Percentiles rank a stretch among this genome's conserved stretches.
These are phyloP conservation scores for Dinomys branickii DNA, from an alignment of 2,113 vertebrate genomes.

Conservation along the genomic window DNA sequence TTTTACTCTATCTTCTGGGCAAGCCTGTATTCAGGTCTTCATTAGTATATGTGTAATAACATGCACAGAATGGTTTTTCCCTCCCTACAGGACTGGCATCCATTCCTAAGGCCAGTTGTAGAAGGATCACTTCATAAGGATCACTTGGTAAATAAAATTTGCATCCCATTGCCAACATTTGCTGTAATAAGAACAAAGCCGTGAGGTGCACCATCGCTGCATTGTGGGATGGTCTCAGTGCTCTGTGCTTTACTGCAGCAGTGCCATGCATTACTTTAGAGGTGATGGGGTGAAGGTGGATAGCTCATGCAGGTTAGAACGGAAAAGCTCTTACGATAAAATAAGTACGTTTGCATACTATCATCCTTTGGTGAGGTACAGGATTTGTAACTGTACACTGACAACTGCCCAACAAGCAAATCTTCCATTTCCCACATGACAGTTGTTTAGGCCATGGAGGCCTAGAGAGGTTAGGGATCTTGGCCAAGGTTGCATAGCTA, in stretches of 20 bases:
- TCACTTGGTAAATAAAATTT: conserved; percentile 53
- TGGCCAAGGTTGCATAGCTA: not conserved
- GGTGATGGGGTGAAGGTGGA: not conserved
- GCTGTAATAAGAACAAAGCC: not conserved
- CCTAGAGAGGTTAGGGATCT: not conserved
- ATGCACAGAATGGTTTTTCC: not conserved
- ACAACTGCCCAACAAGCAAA: not conserved
- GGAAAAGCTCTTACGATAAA: not conserved
- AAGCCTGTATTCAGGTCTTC: not conserved
- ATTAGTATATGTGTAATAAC: not conserved
- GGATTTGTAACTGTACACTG: not conserved
- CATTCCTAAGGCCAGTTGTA: not conserved
- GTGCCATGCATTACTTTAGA: not conserved
- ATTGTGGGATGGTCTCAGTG: not conserved
- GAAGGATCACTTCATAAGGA: not conserved
- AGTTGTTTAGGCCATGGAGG: not conserved
- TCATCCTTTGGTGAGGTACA: not conserved
- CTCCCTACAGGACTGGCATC: not conserved
- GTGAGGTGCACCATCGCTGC: not conserved
- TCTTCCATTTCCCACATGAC: not conserved
- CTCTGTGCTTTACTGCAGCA: not conserved
- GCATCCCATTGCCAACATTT: not conserved
- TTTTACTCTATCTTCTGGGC: not conserved
- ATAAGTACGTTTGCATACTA: not conserved
- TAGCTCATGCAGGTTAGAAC: not conserved